Evolutionary conservation across 64 coral and sea anemone species (phyloP), one percentile per base, ranked within the genome.

Genomic region (Actinia equina): DNA sequence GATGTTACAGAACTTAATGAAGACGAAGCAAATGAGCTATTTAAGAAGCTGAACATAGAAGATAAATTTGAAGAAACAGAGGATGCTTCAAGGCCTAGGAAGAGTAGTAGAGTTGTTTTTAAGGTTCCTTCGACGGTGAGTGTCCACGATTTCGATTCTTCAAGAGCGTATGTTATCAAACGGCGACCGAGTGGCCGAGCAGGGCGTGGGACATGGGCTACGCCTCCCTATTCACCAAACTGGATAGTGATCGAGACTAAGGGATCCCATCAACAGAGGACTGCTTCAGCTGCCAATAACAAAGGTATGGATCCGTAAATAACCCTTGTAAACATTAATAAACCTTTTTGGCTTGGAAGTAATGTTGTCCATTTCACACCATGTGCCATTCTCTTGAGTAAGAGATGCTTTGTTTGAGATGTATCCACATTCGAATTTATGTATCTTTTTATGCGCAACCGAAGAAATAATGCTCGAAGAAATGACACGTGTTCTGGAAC

Each of bases 151-250:
- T 14, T 26, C 26, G 69, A 12, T 27, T 74, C 25, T 30, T 25
- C 69, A 5, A 30, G 11, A 74, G 69, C 23, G 25, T 74, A 74
- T 41, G 80, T 82, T 16, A 52, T 82, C 19, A 82, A 44, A 49
- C 5, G 44, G 44, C 44, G 30, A 57, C 80, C 80, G 12, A 57
- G 10, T 49, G 80, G 80, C 18, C 20, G 6, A 25, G 80, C 80
- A 16, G 80, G 80, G 5, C 80, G 23, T 17, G 80, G 80, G 45
- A 82, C 80, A 49, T 82, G 80, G 80, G 80, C 80, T 5, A 51
- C 80, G 2, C 80, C 80, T 74, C 69, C 69, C 12, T 74, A 74
- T 42, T 74, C 27, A 30, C 69, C 69, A 14, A 27, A 30, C 26
- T 74, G 69, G 69, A 15, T 74, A 41, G 26, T 74, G 11, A 4